Evolutionary conservation across 2,888 invertebrate genomes (phyloP).

Genomic region (Polyploca ridens): DNA sequence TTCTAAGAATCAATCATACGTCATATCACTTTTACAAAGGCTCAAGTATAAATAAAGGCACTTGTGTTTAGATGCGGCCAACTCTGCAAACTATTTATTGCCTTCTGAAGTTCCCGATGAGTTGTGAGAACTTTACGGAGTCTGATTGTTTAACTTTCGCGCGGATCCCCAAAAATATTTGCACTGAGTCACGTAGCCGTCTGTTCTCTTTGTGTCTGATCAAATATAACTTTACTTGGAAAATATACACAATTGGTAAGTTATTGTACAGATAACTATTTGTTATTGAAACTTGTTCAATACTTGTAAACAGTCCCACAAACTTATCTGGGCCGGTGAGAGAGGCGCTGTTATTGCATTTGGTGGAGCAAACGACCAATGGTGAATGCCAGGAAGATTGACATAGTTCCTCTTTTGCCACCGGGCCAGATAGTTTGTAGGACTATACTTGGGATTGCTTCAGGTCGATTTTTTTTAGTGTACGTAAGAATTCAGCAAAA

Average conservation of each 20-base stretch:
- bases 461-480: too few species aligned
- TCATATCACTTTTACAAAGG: neutral
- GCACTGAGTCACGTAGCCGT: neutral
- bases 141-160: conserved; percentile 46
- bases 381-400: too few species aligned
- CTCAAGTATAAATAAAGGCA: conserved; percentile 1
- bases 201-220: conserved; percentile 8
- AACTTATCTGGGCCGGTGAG: too few species aligned
- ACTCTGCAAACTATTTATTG: conserved; percentile 49
- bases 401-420: too few species aligned
- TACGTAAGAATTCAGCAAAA: too few species aligned
- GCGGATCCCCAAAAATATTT: conserved; percentile 12
- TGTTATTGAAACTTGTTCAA: neutral
- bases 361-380: too few species aligned
- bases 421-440: too few species aligned
- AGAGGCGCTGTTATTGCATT: too few species aligned
- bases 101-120: conserved; percentile 42
- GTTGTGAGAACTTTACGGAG: conserved; percentile 30
- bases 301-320: too few species aligned
- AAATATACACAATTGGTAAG: conserved; percentile 4
- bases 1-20: neutral
- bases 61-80: conserved; percentile 18
- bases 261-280: neutral
- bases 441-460: too few species aligned
- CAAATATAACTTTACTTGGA: neutral